Base-by-base conservation (phyloP, 2,113 vertebrate genomes). In the Phaetusa simplex region DNA sequence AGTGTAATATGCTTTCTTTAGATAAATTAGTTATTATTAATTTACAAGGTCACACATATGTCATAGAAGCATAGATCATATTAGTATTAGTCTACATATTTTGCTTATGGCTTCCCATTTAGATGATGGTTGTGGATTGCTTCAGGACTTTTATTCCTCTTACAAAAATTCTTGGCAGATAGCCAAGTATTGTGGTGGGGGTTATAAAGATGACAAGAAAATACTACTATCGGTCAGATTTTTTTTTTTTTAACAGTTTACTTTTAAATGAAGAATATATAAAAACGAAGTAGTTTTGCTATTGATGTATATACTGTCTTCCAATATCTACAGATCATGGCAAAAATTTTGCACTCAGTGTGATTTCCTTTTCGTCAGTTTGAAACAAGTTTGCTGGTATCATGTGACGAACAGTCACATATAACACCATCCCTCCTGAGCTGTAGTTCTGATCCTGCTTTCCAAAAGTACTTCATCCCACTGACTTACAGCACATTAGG, bases 241-340 rank as follows among this genome's bases (percentile, higher is more conserved):
- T 18, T 49, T 64, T 40, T 40, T 40, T 56, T 64, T 49, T 79
- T 42, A 32, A 29, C 8, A 23, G 9, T 30, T 70, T 86, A 15
- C 11, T 50, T 88, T 83, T 76, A 69, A 50, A 73, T 74, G 70
- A 65, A 49, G 14, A 17, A 47, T 15, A 11, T 36, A 67, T 21
- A 80, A 86, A 62, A 67, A 7, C 5, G 61, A 74, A 67, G 22
- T 87, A 12, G 9, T 62, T 83, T 82, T 91, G 34, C 19, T 21
- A 7, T 34, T 58, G 34, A 65, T 40, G 2, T 47, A 42, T 45
- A 29, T 47, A n/a, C 38, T 93, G 18, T 83, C 70, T 91, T 78
- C n/a, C 9, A 45, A 6, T 11, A 61, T 56, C 43, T 78, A 26
- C 30, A 1, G 0, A 36, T n/a, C 9, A 49, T 2, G 7, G 14